Conservation (phyloP, 1,140 invertebrate genomes). For the Nephotettix cincticeps region DNA sequence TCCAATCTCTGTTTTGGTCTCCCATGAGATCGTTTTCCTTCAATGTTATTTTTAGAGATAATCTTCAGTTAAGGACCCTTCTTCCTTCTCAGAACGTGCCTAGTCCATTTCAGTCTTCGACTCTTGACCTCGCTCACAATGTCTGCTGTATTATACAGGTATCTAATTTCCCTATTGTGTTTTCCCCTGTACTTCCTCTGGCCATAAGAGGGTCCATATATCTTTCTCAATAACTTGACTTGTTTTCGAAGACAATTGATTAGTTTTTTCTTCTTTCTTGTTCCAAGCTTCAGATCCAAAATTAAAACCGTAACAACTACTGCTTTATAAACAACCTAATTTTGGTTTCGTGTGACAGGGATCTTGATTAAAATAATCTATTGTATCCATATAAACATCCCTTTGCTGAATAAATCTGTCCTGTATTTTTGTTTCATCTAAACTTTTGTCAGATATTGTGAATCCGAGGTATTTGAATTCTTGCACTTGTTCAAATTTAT, state of each 20-base stretch:
- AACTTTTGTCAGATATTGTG: neutral
- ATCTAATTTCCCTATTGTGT: neutral
- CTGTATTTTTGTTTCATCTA: neutral
- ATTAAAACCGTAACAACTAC: neutral
- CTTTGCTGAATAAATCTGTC: neutral
- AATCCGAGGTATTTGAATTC: conserved; percentile 3
- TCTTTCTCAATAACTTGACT: neutral
- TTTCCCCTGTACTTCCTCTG: neutral
- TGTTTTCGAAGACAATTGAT: neutral
- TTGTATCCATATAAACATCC: neutral
- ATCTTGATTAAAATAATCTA: neutral
- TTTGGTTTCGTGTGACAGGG: neutral
- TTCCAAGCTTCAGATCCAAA: neutral
- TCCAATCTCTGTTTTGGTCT: neutral
- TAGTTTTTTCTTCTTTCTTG: neutral
- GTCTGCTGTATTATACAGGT: neutral
- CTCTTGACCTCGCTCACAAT: neutral
- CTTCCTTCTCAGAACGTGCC: too few species aligned
- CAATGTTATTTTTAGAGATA: neutral
- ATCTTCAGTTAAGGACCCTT: neutral
- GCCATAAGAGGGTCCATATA: neutral
- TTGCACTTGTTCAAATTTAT: conserved; percentile 7
- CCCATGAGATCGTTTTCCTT: neutral
- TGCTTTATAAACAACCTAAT: neutral
- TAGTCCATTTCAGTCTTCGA: too few species aligned